A percentile compares a stretch with the other conserved stretches of the same genome.
These are phyloP conservation scores for Pristionchus entomophagus DNA, from an alignment of 2,888 invertebrate genomes.

Conservation along the genomic window DNA sequence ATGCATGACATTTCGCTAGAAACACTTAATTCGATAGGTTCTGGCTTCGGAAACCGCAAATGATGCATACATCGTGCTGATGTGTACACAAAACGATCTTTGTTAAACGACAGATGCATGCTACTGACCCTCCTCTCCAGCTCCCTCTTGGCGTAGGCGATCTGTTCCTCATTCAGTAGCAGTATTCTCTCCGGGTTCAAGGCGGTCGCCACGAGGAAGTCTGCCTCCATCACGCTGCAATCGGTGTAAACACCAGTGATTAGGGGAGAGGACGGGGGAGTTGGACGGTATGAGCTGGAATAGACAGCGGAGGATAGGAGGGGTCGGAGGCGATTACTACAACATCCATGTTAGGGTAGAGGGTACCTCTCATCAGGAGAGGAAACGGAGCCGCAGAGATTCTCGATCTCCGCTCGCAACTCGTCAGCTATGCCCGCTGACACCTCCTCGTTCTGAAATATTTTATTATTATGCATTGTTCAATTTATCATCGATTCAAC, in stretches of 20 bases:
- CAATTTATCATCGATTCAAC: neutral
- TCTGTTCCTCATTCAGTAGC: constrained; percentile 61
- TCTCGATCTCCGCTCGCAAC: constrained; percentile 50
- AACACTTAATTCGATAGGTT: too few species aligned
- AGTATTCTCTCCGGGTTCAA: constrained; percentile 69
- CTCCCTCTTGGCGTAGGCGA: constrained; percentile 57
- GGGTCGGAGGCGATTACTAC: too few species aligned
- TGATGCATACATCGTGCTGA: too few species aligned
- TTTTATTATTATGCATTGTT: too few species aligned
- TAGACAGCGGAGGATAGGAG: too few species aligned
- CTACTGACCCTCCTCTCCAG: constrained; percentile 60
- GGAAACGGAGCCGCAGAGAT: neutral
- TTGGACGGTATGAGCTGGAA: too few species aligned
- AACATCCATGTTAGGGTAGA: too few species aligned
- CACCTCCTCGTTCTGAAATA: constrained; percentile 49
- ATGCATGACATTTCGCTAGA: too few species aligned
- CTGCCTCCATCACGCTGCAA: constrained; percentile 6
- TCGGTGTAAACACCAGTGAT: too few species aligned
- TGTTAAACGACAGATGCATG: neutral
- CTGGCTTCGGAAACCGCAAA: too few species aligned
- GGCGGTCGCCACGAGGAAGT: constrained; percentile 65
- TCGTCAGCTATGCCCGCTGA: constrained; percentile 46
- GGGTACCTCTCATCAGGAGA: neutral
- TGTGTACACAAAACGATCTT: too few species aligned
- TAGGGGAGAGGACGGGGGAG: too few species aligned